phyloP scores from a whole-genome alignment of 2,797 vertebrate genomes.

The Pempheris klunzingeri region DNA sequence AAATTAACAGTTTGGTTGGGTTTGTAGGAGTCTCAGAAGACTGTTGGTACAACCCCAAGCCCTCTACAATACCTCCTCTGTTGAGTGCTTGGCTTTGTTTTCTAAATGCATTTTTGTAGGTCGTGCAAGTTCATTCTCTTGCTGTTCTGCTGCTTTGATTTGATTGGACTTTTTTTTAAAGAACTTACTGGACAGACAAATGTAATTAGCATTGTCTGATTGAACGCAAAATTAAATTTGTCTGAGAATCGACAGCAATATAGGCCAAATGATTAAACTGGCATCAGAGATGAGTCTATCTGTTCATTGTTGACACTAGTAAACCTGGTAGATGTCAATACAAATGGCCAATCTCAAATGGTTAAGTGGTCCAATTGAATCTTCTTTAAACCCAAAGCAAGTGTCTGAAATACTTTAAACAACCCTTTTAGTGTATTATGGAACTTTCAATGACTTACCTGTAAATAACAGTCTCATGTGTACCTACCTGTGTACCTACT shows the following conservation, averaged over 20 bases:
- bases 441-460: constrained; percentile 60
- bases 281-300: constrained; percentile 37
- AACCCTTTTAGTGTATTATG: constrained; percentile 21
- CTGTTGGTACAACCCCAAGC: constrained; percentile 69
- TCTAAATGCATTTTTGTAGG: constrained; percentile 59
- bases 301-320: constrained; percentile 37
- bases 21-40: constrained; percentile 64
- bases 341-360: not conserved
- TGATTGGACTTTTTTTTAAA: constrained; percentile 34
- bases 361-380: constrained; percentile 24
- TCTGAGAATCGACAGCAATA: constrained; percentile 65
- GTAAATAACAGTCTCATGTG: constrained; percentile 79
- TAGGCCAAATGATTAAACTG: constrained; percentile 35
- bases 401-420: constrained; percentile 33
- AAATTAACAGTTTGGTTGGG: constrained; percentile 72
- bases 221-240: constrained; percentile 63
- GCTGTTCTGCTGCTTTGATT: constrained; percentile 69
- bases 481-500: constrained; percentile 82
- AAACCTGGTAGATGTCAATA: constrained; percentile 16
- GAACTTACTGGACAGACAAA: constrained; percentile 46
- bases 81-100: constrained; percentile 63
- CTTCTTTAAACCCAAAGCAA: constrained; percentile 49
- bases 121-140: constrained; percentile 55
- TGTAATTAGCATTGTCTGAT: constrained; percentile 52
- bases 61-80: constrained; percentile 72